These are phyloP conservation scores for Solea solea DNA, from an alignment of 2,113 vertebrate genomes.

Conservation along the genomic window DNA sequence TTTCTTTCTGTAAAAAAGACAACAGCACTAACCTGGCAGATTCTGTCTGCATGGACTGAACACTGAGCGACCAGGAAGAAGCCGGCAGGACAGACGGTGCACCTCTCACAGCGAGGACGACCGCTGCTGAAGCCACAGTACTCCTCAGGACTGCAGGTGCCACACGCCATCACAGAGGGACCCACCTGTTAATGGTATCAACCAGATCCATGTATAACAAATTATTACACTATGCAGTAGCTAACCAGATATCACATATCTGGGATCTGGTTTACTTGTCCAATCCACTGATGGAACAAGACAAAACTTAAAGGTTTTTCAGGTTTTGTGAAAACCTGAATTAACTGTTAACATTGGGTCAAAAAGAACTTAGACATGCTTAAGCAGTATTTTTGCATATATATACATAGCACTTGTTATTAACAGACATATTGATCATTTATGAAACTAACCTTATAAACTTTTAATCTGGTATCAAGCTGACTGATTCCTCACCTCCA, in stretches of 20 bases:
- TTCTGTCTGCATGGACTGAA: conserved; percentile 84
- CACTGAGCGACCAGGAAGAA: conserved; percentile 89
- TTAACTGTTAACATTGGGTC: no score
- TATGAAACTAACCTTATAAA: not conserved
- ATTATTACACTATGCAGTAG: not conserved
- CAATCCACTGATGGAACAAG: no score
- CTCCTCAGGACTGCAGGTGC: conserved; percentile 83
- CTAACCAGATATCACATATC: not conserved
- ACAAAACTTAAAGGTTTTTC: no score
- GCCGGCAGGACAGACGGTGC: conserved; percentile 85
- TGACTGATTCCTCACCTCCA: conserved; percentile 68
- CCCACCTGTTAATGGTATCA: conserved; percentile 56
- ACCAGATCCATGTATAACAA: not conserved
- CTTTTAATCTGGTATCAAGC: not conserved
- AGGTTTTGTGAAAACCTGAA: no score
- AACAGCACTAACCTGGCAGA: conserved; percentile 84
- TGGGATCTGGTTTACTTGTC: no score
- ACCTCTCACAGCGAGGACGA: conserved; percentile 84
- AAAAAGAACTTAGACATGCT: no score
- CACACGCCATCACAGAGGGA: conserved; percentile 76
- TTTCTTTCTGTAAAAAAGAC: not conserved
- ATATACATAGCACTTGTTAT: not conserved
- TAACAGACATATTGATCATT: not conserved
- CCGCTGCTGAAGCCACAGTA: conserved; percentile 87
- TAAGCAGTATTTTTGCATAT: no score